Conservation (phyloP, 2,797 vertebrate genomes). For the Protonibea diacanthus region DNA sequence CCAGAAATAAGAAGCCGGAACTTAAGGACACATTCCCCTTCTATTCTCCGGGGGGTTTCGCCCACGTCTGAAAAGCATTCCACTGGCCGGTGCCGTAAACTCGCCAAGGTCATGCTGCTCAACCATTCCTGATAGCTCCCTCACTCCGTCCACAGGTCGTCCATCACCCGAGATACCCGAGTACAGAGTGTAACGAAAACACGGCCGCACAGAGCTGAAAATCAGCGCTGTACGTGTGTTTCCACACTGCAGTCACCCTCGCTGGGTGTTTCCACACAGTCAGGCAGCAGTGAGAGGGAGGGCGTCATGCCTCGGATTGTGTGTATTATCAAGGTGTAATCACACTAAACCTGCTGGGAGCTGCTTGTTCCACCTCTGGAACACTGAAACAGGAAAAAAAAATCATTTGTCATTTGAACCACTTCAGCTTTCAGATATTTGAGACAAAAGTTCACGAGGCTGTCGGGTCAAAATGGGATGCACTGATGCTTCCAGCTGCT, state of each 20-base stretch:
- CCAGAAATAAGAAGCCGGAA: constrained; percentile 55
- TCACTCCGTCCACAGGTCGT: constrained; percentile 10
- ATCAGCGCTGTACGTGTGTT: not conserved
- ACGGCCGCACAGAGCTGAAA: not conserved
- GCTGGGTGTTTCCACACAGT: constrained; percentile 8
- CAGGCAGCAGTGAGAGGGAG: not conserved
- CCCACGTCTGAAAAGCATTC: constrained; percentile 56
- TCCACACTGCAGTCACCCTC: not conserved
- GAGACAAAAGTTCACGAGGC: too few species aligned
- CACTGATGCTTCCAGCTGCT: not conserved
- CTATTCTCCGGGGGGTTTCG: constrained; percentile 40
- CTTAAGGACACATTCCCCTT: constrained; percentile 53
- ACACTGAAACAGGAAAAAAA: too few species aligned
- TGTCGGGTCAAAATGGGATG: not conserved
- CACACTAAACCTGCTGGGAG: not conserved
- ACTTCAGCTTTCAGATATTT: too few species aligned
- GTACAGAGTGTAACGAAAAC: constrained; percentile 65
- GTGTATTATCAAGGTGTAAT: not conserved
- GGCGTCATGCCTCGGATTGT: not conserved
- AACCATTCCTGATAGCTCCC: constrained; percentile 3
- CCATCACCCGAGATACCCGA: constrained; percentile 34
- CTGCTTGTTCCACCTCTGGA: not conserved
- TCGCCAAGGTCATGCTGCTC: constrained; percentile 67
- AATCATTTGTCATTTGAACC: too few species aligned
- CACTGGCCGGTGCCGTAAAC: constrained; percentile 42